phyloP scores from a whole-genome alignment of 2,888 invertebrate genomes.

The Teleiodes luculella region DNA sequence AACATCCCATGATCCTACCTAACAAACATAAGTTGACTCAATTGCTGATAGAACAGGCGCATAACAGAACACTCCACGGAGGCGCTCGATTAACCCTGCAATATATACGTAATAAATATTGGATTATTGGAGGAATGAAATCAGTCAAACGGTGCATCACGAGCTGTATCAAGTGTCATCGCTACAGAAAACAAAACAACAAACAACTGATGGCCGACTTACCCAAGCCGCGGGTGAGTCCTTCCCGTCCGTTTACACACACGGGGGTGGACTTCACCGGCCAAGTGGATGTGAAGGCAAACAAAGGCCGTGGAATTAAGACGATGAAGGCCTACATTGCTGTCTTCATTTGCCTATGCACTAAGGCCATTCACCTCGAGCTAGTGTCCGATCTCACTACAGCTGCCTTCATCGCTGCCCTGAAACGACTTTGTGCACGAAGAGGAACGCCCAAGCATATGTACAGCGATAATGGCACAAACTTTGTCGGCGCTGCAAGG shows the following conservation, averaged over 20 bases:
- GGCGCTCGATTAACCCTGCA: neutral
- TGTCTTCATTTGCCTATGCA: no score
- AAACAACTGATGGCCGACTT: neutral
- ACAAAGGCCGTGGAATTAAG: neutral
- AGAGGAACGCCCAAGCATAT: no score
- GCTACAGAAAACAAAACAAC: neutral
- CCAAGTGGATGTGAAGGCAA: neutral
- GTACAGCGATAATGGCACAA: no score
- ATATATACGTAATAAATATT: neutral
- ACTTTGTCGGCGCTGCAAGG: no score
- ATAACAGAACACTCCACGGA: neutral
- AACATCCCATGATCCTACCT: neutral
- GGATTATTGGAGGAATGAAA: neutral
- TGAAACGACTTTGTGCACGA: no score
- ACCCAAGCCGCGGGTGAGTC: neutral
- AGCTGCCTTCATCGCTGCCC: no score
- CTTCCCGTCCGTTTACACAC: neutral
- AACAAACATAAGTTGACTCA: neutral
- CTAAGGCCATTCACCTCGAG: no score
- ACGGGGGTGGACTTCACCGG: neutral
- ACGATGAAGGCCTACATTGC: neutral
- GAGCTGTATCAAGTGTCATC: neutral
- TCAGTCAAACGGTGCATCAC: neutral
- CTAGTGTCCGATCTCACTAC: no score
- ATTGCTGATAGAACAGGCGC: neutral